Base-by-base conservation (phyloP, 1,140 invertebrate species). In the Papilio glaucus region DNA sequence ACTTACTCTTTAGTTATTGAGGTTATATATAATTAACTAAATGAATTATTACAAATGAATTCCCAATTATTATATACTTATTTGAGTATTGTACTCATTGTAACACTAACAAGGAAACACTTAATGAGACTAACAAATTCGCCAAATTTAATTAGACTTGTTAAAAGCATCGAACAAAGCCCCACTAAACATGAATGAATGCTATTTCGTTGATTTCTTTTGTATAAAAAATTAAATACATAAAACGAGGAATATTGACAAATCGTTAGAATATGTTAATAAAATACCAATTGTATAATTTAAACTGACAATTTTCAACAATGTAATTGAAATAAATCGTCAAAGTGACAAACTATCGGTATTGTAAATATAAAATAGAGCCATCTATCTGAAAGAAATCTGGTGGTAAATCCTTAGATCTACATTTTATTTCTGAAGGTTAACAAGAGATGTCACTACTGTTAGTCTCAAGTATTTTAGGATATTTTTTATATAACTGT, bases 91-190 rank as follows among this genome's bases (percentile, higher is more conserved):
- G 49, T 57, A 24, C 49, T 13, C 21, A 53, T 21, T 42, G 15
- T 57, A 24, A 33, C 29, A 53, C 10, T 24, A 53, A 24, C 12
- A 57, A 57, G 49, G 49, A 57, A 57, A 57, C 21, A 57, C 49
- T 57, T 21, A 57, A 57, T 57, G 4, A 24, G 12, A 10, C 12
- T 24, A 21, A 26, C 21, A 9, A 57, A 57, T 57, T 57, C 49
- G 49, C 10, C 24, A 26, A 57, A 57, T 57, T 57, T 57, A 57
- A 57, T 57, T 57, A 57, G 18, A 57, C 49, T 26, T 24, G 8
- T 9, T 1, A 24, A 26, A 26, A 57, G 2, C 10, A 57, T 12
- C 0, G 21, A 41, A 41, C 12, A 12, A 41, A 41, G 29, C 10
- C 49, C 2, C 15, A 21, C 4, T 53, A 53, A 21, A 8, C 45